phyloP scores from a whole-genome alignment of 2,888 invertebrate genomes.

The Drosophila acutilabella region DNA sequence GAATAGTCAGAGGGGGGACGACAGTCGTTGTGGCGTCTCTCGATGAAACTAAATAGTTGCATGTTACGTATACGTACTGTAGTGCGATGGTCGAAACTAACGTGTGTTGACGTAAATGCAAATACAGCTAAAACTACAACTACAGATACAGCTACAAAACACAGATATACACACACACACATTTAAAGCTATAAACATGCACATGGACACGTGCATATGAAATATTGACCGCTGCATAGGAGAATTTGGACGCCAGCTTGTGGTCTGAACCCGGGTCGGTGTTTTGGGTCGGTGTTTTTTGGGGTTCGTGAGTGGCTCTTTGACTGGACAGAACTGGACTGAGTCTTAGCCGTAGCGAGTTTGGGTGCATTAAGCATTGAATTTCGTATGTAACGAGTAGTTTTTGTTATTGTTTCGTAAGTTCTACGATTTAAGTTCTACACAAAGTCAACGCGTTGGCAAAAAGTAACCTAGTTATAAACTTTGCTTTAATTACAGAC shows the following conservation, averaged over 20 bases:
- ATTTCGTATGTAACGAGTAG: constrained; percentile 8
- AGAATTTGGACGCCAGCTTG: constrained; percentile 48
- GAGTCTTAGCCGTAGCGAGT: constrained; percentile 14
- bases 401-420: constrained; percentile 4
- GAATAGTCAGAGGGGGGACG: constrained; percentile 17
- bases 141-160: constrained; percentile 13
- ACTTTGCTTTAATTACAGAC: constrained; percentile 12
- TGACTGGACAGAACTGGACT: constrained; percentile 2
- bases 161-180: constrained; percentile 11
- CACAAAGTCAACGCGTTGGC: constrained; percentile 6
- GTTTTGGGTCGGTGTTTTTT: not conserved
- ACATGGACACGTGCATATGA: constrained; percentile 64
- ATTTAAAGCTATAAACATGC: constrained; percentile 31
- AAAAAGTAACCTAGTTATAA: constrained; percentile 19
- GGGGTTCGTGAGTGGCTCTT: not conserved
- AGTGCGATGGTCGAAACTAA: constrained; percentile 37
- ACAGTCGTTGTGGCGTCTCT: constrained; percentile 39
- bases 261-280: constrained; percentile 10
- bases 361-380: constrained; percentile 19
- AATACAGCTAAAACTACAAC: constrained; percentile 36
- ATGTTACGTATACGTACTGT: constrained; percentile 81
- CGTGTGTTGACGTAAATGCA: constrained; percentile 63
- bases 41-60: constrained; percentile 60
- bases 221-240: constrained; percentile 67
- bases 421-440: constrained; percentile 4